phyloP scores from a whole-genome alignment of 2,797 vertebrate genomes.

The Rhabdophis nuchalis region DNA sequence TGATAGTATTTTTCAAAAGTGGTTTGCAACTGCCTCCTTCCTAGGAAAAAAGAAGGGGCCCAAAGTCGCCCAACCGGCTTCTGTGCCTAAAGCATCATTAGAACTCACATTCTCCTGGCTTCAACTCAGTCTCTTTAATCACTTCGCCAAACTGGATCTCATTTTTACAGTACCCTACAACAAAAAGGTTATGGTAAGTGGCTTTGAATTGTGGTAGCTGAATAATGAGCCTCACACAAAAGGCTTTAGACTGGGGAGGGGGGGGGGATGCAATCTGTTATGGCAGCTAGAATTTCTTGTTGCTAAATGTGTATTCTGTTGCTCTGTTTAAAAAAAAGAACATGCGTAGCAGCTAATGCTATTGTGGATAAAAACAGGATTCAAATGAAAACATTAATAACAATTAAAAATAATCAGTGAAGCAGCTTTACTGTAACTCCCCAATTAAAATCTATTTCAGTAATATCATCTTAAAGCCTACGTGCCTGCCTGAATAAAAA shows the following conservation, averaged over 20 bases:
- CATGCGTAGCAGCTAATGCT: background rate
- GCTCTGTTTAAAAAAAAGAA: background rate
- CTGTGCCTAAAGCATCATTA: background rate
- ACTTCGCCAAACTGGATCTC: background rate
- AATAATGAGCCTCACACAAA: background rate
- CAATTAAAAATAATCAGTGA: background rate
- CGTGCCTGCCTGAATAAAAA: background rate
- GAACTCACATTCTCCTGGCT: background rate
- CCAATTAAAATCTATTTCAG: background rate
- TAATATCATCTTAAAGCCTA: background rate
- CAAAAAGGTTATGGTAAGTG: background rate
- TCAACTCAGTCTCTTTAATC: background rate
- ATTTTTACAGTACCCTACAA: background rate
- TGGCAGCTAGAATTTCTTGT: background rate
- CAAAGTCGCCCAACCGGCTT: background rate
- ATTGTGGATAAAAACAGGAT: background rate
- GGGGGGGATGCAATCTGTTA: background rate
- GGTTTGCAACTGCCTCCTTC: background rate
- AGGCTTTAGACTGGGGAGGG: background rate
- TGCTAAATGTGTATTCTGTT: background rate
- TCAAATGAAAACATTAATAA: background rate
- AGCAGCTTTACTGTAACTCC: background rate
- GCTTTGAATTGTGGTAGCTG: background rate
- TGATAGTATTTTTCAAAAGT: background rate
- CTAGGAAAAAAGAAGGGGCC: background rate